Percentiles rank a stretch among this genome's conserved stretches.
Conservation (phyloP, 2,888 invertebrate species). For the Rhopalosiphum nymphaeae region DNA sequence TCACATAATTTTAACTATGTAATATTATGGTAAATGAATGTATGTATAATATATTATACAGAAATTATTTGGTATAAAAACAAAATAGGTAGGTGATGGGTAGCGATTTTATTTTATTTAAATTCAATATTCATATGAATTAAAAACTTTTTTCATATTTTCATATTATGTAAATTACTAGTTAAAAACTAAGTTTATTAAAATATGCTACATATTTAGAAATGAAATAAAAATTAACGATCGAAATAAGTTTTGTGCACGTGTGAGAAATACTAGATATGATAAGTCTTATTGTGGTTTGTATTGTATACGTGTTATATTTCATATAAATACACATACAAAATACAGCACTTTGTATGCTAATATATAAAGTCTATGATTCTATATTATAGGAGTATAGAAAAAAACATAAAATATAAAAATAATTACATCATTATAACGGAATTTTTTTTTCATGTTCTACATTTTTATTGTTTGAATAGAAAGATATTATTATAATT, state of each 20-base stretch:
- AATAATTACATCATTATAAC: not conserved
- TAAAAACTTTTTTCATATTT: not conserved
- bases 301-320: not conserved
- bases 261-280: not conserved
- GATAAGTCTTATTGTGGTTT: not conserved
- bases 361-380: not conserved
- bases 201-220: not conserved
- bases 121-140: not conserved
- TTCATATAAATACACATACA: not conserved
- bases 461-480: conserved; percentile 36
- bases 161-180: not conserved
- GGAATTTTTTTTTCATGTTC: not conserved
- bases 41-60: not conserved
- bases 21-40: not conserved
- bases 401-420: not conserved
- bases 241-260: not conserved
- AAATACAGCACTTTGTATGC: not conserved
- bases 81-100: not conserved
- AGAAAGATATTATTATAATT: not conserved
- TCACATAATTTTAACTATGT: not conserved
- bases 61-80: not conserved
- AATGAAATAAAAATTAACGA: not conserved
- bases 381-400: not conserved
- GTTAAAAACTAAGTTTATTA: not conserved
- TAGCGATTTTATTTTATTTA: not conserved